Base-by-base conservation (phyloP, 1,140 invertebrate species). In the Tribolium madens region DNA sequence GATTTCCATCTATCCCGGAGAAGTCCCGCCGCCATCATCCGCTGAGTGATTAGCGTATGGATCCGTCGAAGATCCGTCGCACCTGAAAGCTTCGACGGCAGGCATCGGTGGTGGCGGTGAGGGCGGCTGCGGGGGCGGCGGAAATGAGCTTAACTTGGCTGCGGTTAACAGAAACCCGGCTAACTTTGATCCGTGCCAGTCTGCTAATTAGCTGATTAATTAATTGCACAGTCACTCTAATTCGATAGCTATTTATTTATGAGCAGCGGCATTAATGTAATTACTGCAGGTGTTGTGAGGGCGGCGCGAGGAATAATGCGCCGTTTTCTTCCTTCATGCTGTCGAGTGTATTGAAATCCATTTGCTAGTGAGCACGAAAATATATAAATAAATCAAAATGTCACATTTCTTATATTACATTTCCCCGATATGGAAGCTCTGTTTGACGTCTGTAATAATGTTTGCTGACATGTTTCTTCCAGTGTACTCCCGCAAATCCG, bases 161-260 rank as follows among this genome's bases (percentile, higher is more conserved):
- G 76, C 76, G 79, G 78, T 79, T 78, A 77, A 73, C 75, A 76
- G 76, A 80, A 75, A 76, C 77, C 77, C 75, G 77, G 74, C 77
- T 76, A 76, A 75, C 81, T 83, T 84, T 84, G 81, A 83, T 82
- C 81, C 81, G 57, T 73, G 77, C 78, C 80, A 78, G 83, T 81
- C 83, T 84, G 81, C 80, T 84, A 84, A 84, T 84, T 83, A 84
- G 60, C 82, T 84, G 83, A 84, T 84, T 84, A 84, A 84, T 84
- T 84, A 84, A 84, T 83, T 83, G 83, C 83, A 80, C 83, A 84
- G 82, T 83, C 81, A 79, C 78, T 81, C 79, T 83, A 83, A 84
- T 83, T 82, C 80, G 79, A 80, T 76, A 60, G 71, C 73, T 80
- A 78, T 79, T 82, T 83, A 82, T 83, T 82, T 80, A 83, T 83